Evolutionary conservation across 2,797 vertebrate genomes (phyloP).

Genomic region (Mallotus villosus): DNA sequence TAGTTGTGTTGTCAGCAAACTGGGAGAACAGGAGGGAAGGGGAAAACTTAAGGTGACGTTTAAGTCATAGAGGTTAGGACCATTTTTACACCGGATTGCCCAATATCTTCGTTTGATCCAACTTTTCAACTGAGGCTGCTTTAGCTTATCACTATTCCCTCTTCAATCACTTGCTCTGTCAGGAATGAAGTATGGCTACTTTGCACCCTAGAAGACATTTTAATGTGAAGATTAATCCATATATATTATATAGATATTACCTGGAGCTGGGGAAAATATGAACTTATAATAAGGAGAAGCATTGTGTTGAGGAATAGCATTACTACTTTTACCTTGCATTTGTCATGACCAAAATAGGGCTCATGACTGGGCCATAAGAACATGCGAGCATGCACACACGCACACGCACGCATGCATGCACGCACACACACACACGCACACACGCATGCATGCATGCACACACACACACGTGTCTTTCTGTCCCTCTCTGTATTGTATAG

Average conservation of each 20-base stretch:
- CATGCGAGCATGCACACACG: neutral
- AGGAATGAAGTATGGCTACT: slow-evolving; percentile 52
- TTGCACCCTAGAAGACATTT: slow-evolving; percentile 34
- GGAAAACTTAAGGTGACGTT: too few relatives aligned
- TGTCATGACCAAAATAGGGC: neutral
- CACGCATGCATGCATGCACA: neutral
- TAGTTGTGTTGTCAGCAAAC: too few relatives aligned
- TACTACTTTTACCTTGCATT: slow-evolving; percentile 16
- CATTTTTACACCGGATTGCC: too few relatives aligned
- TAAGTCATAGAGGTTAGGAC: too few relatives aligned
- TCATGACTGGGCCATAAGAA: slow-evolving; percentile 16
- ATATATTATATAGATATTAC: slow-evolving; percentile 21
- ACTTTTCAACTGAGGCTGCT: too few relatives aligned
- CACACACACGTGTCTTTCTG: neutral
- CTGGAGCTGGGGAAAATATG: slow-evolving; percentile 19
- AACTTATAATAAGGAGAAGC: slow-evolving; percentile 21
- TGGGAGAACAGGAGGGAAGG: too few relatives aligned
- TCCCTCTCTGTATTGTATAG: neutral
- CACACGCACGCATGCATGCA: neutral
- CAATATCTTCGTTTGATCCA: too few relatives aligned
- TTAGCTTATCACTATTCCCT: too few relatives aligned
- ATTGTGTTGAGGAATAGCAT: slow-evolving; percentile 20
- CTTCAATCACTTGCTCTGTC: slow-evolving; percentile 31
- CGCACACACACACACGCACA: neutral
- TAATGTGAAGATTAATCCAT: slow-evolving; percentile 51